phyloP scores from a whole-genome alignment of 30 jellyfish, hydroid and myxozoan genomes.

The Morbakka virulenta region DNA sequence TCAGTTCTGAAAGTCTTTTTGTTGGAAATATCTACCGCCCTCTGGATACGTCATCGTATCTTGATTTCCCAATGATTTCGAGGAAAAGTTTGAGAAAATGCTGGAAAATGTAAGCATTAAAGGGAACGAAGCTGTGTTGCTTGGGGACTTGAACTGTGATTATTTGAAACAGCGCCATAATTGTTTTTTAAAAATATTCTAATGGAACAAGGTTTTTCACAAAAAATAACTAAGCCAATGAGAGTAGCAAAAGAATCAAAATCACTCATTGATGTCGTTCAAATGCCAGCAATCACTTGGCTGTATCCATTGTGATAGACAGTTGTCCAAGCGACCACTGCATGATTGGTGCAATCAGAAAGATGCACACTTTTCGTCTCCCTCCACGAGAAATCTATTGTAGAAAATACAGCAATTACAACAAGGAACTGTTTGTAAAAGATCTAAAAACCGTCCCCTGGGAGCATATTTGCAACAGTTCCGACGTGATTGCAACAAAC shows the following conservation, averaged over 20 bases:
- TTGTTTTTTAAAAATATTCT: constrained; percentile 3
- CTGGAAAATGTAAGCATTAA: constrained; percentile 16
- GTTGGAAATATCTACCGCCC: constrained; percentile 56
- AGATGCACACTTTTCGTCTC: constrained; percentile 27
- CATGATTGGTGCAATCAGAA: constrained; percentile 51
- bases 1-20: constrained; percentile 2
- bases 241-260: constrained; percentile 14
- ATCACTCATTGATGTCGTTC: constrained; percentile 21
- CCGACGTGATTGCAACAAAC: neutral
- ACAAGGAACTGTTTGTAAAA: constrained; percentile 15
- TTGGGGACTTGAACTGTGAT: constrained; percentile 50
- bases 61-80: neutral
- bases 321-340: constrained; percentile 31
- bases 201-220: constrained; percentile 1
- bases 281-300: constrained; percentile 10
- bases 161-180: constrained; percentile 8
- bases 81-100: constrained; percentile 28
- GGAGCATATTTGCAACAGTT: neutral
- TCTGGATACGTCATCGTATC: constrained; percentile 23
- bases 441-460: constrained; percentile 4
- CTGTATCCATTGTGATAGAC: neutral
- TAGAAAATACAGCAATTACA: constrained; percentile 20
- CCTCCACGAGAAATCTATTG: constrained; percentile 29
- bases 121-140: constrained; percentile 48
- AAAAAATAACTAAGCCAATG: constrained; percentile 20